phyloP scores from a whole-genome alignment of 2,113 vertebrate species.

The Boleophthalmus pectinirostris region DNA sequence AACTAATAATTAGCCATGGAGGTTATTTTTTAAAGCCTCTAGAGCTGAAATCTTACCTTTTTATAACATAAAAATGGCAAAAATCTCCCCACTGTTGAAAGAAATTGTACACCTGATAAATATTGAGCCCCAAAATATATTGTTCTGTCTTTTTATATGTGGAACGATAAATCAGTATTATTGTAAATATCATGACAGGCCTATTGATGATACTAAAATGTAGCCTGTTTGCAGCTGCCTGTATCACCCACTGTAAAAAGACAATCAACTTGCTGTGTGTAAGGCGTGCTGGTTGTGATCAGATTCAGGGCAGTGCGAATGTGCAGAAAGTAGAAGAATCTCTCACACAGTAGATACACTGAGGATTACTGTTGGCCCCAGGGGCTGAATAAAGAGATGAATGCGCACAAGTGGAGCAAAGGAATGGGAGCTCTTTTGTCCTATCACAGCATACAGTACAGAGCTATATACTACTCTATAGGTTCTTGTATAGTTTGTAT shows the following conservation, averaged over 20 bases:
- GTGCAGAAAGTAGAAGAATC: slow-evolving; percentile 28
- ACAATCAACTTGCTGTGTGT: slow-evolving; percentile 11
- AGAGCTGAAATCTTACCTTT: too few relatives aligned
- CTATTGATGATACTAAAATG: slow-evolving; percentile 22
- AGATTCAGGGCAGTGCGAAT: slow-evolving; percentile 40
- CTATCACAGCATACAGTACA: slow-evolving; percentile 11
- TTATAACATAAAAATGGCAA: too few relatives aligned
- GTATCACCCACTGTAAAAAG: neutral
- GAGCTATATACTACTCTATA: slow-evolving; percentile 23
- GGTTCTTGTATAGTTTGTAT: slow-evolving; percentile 29
- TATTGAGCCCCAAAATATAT: too few relatives aligned
- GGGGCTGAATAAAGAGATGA: slow-evolving; percentile 44
- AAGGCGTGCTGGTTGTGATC: slow-evolving; percentile 31
- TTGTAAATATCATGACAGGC: neutral
- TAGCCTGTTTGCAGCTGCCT: slow-evolving; percentile 20
- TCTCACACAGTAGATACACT: slow-evolving; percentile 6
- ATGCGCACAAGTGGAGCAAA: slow-evolving; percentile 38
- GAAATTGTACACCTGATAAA: too few relatives aligned
- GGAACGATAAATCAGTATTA: too few relatives aligned
- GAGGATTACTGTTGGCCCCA: slow-evolving; percentile 39
- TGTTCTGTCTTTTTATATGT: too few relatives aligned
- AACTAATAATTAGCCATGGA: too few relatives aligned
- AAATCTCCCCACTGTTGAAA: too few relatives aligned
- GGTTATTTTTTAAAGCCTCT: too few relatives aligned
- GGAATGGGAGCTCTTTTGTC: slow-evolving; percentile 30